These are phyloP conservation scores for Ochropleura leucogaster DNA, from an alignment of 2,888 invertebrate species.

Conservation along the genomic window DNA sequence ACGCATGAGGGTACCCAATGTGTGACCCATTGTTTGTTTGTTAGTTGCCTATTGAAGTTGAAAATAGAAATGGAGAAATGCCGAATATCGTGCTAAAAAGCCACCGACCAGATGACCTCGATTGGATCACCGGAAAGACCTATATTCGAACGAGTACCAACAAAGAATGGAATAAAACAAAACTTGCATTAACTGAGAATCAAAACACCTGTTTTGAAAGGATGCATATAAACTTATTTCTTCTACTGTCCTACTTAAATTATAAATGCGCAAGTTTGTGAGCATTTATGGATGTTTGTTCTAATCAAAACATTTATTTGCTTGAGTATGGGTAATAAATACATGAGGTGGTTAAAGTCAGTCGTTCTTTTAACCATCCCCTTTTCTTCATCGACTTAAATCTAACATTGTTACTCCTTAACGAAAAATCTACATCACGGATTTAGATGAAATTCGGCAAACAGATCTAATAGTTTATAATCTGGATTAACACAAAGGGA, in stretches of 20 bases:
- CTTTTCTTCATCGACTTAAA: too few species aligned
- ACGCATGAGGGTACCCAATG: neutral
- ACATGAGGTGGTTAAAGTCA: too few species aligned
- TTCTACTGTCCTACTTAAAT: neutral
- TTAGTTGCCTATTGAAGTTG: neutral
- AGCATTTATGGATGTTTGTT: too few species aligned
- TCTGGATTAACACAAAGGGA: too few species aligned
- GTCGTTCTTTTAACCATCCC: too few species aligned
- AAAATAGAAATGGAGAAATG: constrained; percentile 3
- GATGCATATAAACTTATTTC: neutral
- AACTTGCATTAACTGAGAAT: neutral
- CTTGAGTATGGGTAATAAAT: too few species aligned
- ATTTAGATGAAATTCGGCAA: too few species aligned
- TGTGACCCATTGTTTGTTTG: neutral
- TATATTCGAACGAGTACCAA: constrained; percentile 12
- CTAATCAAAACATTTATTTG: too few species aligned
- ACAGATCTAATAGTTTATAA: too few species aligned
- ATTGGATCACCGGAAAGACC: constrained; percentile 24
- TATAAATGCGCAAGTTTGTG: too few species aligned
- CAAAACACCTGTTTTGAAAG: neutral
- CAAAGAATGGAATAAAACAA: constrained; percentile 22
- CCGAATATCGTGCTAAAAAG: constrained; percentile 23
- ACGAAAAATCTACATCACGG: too few species aligned
- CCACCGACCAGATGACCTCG: constrained; percentile 43
- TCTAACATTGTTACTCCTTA: too few species aligned